Base-by-base conservation (phyloP, 2,113 vertebrate genomes). In the Cepphus grylle region DNA sequence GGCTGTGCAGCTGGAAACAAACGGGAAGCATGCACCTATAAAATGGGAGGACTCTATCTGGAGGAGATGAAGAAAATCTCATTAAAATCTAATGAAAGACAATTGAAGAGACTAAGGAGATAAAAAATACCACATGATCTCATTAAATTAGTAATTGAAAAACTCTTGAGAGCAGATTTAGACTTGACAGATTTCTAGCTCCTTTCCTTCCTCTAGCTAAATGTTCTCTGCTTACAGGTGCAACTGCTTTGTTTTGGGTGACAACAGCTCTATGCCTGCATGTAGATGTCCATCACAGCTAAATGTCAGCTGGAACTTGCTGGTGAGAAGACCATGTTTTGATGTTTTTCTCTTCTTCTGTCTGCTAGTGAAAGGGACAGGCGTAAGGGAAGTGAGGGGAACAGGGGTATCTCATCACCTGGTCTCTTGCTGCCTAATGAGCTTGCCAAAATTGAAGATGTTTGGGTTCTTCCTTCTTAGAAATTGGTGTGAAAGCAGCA, bases 41-140 rank as follows among this genome's bases (percentile, higher is more conserved):
- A 88, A 94, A 78, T 47, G 18, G 56, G 38, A 87, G 52, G 30
- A 53, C 15, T 80, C 34, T 72, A 22, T 65, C 14, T 73, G 80
- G 55, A 83, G 55, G 36, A 94, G 50, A 63, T 32, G 50, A 81
- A 77, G 83, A 94, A 90, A 62, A 43, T 67, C n/a, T 87, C 71
- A 91, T 92, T 89, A 71, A 92, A 91, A 92, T 67, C 72, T 78
- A 90, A 90, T 86, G 63, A 96, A 88, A 86, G 74, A 88, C 50
- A 88, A 82, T 86, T 71, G 88, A 85, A 78, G 61, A 82, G 86
- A 83, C 40, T 56, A 86, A 93, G 63, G 23, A 83, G 59, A 88
- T 78, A 76, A 88, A 95, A 93, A 92, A 55, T 15, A 50, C 15
- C 23, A 40, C 26, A n/a, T 34, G 40, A 92, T 91, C 73, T 84